Conservation (phyloP, 2,113 vertebrate genomes). For the Trematomus loennbergii region DNA sequence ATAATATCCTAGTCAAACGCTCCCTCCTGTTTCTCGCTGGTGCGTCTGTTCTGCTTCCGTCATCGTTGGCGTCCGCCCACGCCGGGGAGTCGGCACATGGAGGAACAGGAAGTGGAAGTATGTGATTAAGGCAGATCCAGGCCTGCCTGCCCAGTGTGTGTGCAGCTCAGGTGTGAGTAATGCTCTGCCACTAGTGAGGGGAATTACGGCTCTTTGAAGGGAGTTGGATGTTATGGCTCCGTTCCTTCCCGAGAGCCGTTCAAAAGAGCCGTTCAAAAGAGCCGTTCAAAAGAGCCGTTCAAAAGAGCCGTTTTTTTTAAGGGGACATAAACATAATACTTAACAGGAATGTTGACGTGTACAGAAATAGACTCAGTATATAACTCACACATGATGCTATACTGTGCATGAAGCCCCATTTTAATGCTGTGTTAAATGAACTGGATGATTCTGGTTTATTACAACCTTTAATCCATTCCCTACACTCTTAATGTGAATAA, state of each 20-base stretch:
- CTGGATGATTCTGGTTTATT: slow-evolving; percentile 14
- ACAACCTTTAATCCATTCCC: background rate
- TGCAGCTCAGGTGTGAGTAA: slow-evolving; percentile 71
- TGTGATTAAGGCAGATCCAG: slow-evolving; percentile 68
- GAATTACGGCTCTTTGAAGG: too few species aligned
- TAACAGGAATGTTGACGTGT: slow-evolving; percentile 38
- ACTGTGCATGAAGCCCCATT: background rate
- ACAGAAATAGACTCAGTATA: slow-evolving; percentile 43
- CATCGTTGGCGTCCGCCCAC: slow-evolving; percentile 58
- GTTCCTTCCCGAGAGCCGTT: too few species aligned
- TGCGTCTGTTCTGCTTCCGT: slow-evolving; percentile 38
- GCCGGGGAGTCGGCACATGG: slow-evolving; percentile 28
- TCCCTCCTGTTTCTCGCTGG: slow-evolving; percentile 24
- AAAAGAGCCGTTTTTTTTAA: too few species aligned
- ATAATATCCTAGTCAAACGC: slow-evolving; percentile 30
- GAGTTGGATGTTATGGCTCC: too few species aligned
- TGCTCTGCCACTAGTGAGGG: background rate
- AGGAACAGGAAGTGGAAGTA: slow-evolving; percentile 74
- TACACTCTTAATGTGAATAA: too few species aligned
- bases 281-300: too few species aligned
- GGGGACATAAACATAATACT: too few species aligned
- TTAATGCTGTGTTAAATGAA: too few species aligned
- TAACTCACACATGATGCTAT: slow-evolving; percentile 7
- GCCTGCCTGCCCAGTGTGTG: slow-evolving; percentile 29
- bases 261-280: too few species aligned